phyloP scores from a whole-genome alignment of 1,140 invertebrate species.

The Tetragnatha versicolor region DNA sequence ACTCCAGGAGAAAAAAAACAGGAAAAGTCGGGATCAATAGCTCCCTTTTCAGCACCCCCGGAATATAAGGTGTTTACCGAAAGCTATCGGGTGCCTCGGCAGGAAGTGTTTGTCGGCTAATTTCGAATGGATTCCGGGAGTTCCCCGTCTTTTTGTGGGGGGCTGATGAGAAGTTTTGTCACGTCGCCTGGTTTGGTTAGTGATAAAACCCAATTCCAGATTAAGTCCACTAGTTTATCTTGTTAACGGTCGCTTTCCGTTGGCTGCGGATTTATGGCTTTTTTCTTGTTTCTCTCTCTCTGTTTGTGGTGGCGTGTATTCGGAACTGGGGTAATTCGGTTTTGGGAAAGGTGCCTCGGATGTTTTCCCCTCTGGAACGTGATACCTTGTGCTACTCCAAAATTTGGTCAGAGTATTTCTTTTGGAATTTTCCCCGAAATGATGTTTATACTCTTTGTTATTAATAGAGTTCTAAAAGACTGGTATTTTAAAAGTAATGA shows the following conservation, averaged over 20 bases:
- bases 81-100: slow-evolving; percentile 4
- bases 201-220: slow-evolving; percentile 20
- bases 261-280: not conserved
- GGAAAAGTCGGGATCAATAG: not conserved
- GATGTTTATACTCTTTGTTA: no score
- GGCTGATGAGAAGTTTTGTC: not conserved
- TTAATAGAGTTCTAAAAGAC: no score
- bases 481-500: no score
- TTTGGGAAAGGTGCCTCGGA: no score
- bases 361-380: no score
- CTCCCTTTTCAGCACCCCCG: no score
- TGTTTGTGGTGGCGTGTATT: no score
- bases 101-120: slow-evolving; percentile 24
- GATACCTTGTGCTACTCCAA: no score
- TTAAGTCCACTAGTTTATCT: not conserved
- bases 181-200: slow-evolving; percentile 10
- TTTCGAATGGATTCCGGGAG: not conserved
- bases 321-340: no score
- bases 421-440: no score
- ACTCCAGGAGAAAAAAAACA: not conserved
- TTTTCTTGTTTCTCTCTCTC: no score
- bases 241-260: not conserved
- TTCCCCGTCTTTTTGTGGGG: not conserved
- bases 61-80: slow-evolving; percentile 14
- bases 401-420: no score